phyloP scores from a whole-genome alignment of 2,797 vertebrate genomes.

The Mycteria americana region DNA sequence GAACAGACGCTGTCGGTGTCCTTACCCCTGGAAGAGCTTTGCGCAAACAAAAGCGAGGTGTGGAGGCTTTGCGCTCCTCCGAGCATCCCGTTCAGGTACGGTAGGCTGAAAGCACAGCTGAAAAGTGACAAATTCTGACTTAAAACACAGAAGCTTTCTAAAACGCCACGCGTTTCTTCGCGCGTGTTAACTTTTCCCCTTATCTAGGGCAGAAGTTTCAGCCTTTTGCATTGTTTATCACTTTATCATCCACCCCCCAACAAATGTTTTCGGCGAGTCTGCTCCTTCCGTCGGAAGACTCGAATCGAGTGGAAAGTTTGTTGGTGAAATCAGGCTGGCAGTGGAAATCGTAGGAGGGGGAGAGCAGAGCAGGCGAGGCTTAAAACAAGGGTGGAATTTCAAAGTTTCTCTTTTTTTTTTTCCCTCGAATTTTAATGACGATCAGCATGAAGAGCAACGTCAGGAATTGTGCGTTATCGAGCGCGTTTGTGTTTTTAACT shows the following conservation, averaged over 20 bases:
- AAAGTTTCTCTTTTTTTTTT: neutral
- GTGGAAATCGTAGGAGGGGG: neutral
- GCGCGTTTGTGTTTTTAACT: neutral
- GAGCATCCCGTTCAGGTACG: fast-evolving
- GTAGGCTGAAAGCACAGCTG: fast-evolving
- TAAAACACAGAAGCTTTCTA: fast-evolving
- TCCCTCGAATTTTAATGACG: fast-evolving
- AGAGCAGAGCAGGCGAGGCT: neutral
- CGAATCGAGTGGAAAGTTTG: neutral
- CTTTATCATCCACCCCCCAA: neutral
- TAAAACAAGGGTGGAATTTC: no score
- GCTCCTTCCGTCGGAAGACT: no score
- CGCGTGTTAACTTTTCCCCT: fast-evolving
- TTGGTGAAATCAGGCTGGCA: neutral
- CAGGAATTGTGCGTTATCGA: fast-evolving
- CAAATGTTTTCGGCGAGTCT: no score
- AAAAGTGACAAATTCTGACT: neutral
- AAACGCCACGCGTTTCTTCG: fast-evolving
- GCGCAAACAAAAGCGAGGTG: neutral
- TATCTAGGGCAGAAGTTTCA: no score
- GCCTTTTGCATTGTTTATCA: fast-evolving
- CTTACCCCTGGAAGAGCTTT: neutral
- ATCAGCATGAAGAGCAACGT: fast-evolving
- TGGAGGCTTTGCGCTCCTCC: neutral
- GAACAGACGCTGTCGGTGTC: neutral